Conservation (phyloP, 2,113 vertebrate genomes). For the Cervus canadensis region DNA sequence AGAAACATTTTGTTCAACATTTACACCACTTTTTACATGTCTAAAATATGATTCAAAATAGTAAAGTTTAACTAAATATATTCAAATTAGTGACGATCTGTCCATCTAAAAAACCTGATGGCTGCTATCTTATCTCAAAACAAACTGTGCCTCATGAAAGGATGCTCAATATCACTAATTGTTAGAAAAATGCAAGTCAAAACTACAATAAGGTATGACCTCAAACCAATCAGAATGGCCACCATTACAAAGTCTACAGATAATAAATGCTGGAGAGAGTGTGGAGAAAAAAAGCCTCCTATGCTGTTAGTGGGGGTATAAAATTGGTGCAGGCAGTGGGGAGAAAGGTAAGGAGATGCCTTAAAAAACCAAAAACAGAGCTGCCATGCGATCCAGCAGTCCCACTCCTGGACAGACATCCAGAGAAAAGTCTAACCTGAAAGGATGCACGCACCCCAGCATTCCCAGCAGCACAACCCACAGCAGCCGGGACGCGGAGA, state of each 20-base stretch:
- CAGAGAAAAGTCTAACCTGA: not conserved
- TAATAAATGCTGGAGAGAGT: not conserved
- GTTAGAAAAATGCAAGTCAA: not conserved
- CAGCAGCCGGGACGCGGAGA: not conserved
- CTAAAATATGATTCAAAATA: not conserved
- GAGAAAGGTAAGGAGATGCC: not conserved
- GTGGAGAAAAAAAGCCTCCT: not conserved
- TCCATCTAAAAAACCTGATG: not conserved
- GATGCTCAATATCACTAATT: not conserved
- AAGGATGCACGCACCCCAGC: rapidly evolving
- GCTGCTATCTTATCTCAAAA: not conserved
- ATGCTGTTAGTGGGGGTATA: rapidly evolving
- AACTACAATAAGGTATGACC: not conserved
- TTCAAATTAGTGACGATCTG: not conserved
- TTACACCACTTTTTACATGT: not conserved
- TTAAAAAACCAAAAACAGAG: not conserved
- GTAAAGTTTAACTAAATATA: not conserved
- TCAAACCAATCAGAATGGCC: not conserved
- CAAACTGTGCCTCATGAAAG: not conserved
- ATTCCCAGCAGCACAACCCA: not conserved
- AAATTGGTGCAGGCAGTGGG: not conserved
- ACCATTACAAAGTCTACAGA: not conserved
- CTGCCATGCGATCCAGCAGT: not conserved
- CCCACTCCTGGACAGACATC: not conserved
- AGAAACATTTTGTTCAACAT: not conserved